A percentile compares a stretch with the other conserved stretches of the same genome.
These are phyloP conservation scores for Pseudanteris insignis DNA, from an alignment of 2,888 invertebrate species.

Conservation along the genomic window DNA sequence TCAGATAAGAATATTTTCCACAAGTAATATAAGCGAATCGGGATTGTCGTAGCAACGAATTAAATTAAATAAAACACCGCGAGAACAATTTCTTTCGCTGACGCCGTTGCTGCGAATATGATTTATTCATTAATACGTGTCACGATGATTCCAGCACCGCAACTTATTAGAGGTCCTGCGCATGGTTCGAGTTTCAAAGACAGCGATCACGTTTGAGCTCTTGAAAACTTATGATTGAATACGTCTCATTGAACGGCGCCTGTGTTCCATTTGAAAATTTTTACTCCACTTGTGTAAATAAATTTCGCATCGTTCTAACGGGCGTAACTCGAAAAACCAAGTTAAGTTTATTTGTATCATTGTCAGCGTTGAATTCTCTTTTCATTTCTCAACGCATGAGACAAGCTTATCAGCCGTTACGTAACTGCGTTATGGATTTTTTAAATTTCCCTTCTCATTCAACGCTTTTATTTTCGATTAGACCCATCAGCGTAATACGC, in stretches of 20 bases:
- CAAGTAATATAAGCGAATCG: no score
- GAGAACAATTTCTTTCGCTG: no score
- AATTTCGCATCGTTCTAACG: conserved; percentile 7
- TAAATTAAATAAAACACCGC: no score
- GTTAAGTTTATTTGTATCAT: conserved; percentile 28
- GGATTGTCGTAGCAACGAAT: no score
- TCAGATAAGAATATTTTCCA: no score
- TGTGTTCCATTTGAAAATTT: conserved; percentile 22
- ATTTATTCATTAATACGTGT: conserved; percentile 21
- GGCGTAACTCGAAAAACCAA: conserved; percentile 13
- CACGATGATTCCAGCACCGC: conserved; percentile 20
- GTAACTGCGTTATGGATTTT: no score
- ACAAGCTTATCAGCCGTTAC: background rate
- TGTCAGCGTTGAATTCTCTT: conserved; percentile 14
- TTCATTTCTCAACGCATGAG: conserved; percentile 8
- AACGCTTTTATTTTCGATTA: no score
- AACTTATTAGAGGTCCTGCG: conserved; percentile 32
- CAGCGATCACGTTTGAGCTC: conserved; percentile 20
- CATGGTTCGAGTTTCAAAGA: conserved; percentile 31
- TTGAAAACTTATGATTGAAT: conserved; percentile 31
- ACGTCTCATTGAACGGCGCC: conserved; percentile 13
- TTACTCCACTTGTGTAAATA: conserved; percentile 14
- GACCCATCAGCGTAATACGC: no score
- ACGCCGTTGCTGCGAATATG: conserved; percentile 5
- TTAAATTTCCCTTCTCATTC: no score